Evolutionary conservation across 1,140 invertebrate genomes (phyloP), one percentile per base, ranked within the genome.

Genomic region (Drosophila seguyi): DNA sequence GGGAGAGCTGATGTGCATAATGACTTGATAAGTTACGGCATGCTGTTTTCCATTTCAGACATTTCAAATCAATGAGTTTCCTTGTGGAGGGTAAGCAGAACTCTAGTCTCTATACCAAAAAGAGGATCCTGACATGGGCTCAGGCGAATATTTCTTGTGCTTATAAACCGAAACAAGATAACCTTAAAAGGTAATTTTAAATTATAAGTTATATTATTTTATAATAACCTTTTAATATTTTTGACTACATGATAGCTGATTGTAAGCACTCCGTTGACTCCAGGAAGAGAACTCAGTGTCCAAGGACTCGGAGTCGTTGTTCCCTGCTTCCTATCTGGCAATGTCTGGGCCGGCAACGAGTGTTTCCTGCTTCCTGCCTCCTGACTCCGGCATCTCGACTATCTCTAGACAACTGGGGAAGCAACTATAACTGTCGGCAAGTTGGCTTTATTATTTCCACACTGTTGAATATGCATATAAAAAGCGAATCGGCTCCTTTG

Each of bases 361-460:
- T 88, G 69, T 69, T 83, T 88, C 84, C 85, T 69, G 61, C 52
- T 81, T 83, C 77, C 82, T 68, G 76, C 67, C 60, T 80, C 66
- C 42, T 29, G 47, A 25, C 38, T 53, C 60, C 60, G 60, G 38
- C 45, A 66, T 55, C 50, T 47, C 84, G 67, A 82, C 77, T 80
- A 68, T 72, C 83, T 75, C 73, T 58, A 75, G 74, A 77, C 76
- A 87, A 80, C 63, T 88, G 65, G 73, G 67, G 73, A 77, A 78
- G 76, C 80, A 78, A 81, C 84, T 88, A 80, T 88, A 75, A 81
- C 77, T 88, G 80, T 88, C 84, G 77, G 80, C 77, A 88, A 88
- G 85, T 88, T 88, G 85, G 84, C 85, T 88, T 90, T 90, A 90
- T 90, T 90, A 90, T 84, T 90, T 90, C 85, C 78, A 90, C 85